Percentiles rank a stretch among this genome's conserved stretches.
These are phyloP conservation scores for Columbina picui DNA, from an alignment of 2,113 vertebrate genomes.

Conservation along the genomic window DNA sequence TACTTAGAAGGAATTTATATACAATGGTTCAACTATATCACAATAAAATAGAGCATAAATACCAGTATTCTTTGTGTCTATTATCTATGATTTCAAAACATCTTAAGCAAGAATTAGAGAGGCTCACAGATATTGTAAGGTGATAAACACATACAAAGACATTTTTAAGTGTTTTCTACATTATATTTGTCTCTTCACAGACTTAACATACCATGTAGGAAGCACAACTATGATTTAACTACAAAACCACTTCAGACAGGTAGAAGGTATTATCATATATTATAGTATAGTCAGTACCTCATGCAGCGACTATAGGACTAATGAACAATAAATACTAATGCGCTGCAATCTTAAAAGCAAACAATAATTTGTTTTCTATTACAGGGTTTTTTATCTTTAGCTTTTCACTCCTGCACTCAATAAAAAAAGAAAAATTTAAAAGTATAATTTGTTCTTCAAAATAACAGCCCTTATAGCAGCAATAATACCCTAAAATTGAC, in stretches of 20 bases:
- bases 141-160: background rate
- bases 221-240: background rate
- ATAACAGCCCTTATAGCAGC: background rate
- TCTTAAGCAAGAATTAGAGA: background rate
- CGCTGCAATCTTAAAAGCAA: background rate
- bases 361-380: background rate
- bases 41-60: background rate
- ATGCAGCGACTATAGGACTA: background rate
- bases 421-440: background rate
- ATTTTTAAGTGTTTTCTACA: background rate
- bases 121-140: background rate
- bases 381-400: background rate
- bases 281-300: background rate
- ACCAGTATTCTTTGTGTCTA: accelerated
- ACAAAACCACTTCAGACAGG: background rate
- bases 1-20: background rate
- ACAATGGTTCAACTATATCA: background rate
- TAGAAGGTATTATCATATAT: background rate
- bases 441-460: background rate
- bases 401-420: background rate
- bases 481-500: background rate
- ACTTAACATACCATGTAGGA: background rate
- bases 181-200: background rate
- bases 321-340: background rate
- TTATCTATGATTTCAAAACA: background rate